phyloP scores from a whole-genome alignment of 2,797 vertebrate genomes.

The Gymnothorax javanicus region DNA sequence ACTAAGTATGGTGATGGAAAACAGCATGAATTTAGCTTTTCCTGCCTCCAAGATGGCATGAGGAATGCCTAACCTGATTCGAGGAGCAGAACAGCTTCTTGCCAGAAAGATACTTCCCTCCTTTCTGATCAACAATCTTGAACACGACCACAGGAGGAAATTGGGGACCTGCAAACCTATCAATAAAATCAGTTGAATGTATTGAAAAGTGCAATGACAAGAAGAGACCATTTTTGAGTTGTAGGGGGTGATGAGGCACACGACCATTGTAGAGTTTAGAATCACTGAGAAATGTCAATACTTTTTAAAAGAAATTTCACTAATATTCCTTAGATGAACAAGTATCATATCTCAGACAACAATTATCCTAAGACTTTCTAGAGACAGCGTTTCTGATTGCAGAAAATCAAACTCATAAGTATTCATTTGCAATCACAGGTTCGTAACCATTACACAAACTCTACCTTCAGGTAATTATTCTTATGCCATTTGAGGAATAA shows the following conservation, averaged over 20 bases:
- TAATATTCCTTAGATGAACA: too few relatives aligned
- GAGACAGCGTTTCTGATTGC: background rate
- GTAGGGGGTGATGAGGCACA: too few relatives aligned
- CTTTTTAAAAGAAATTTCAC: too few relatives aligned
- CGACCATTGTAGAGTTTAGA: too few relatives aligned
- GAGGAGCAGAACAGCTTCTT: slow-evolving; percentile 57
- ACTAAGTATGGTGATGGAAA: background rate
- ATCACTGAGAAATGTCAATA: too few relatives aligned
- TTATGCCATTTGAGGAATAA: background rate
- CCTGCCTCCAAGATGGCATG: background rate
- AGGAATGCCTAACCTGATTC: slow-evolving; percentile 55
- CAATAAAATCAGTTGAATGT: background rate
- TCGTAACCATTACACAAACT: background rate
- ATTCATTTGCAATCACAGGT: background rate
- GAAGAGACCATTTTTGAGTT: background rate
- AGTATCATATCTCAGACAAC: too few relatives aligned
- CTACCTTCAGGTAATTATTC: background rate
- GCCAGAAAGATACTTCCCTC: slow-evolving; percentile 61
- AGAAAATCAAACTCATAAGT: background rate
- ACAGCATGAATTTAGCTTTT: background rate
- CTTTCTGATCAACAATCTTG: slow-evolving; percentile 64
- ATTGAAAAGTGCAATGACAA: background rate
- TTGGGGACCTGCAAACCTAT: slow-evolving; percentile 59
- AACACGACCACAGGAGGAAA: slow-evolving; percentile 69
- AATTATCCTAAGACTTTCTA: too few relatives aligned